Percentiles rank a stretch among this genome's conserved stretches.
phyloP scores from a whole-genome alignment of 2,797 vertebrate genomes.

The Pyrocephalus nanus region DNA sequence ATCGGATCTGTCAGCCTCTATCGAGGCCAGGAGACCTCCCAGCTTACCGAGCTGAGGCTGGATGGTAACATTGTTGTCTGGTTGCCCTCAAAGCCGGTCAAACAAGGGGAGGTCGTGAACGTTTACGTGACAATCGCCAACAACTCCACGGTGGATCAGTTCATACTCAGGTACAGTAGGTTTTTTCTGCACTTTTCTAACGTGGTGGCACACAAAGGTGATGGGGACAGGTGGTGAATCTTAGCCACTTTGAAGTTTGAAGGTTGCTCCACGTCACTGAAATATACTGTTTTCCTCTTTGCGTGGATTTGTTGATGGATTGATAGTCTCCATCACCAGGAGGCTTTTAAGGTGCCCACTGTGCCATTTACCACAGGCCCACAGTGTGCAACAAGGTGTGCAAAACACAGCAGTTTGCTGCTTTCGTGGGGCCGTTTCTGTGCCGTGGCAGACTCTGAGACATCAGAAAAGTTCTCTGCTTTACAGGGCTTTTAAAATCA shows the following conservation, averaged over 20 bases:
- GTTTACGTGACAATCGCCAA: slow-evolving; percentile 83
- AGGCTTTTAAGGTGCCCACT: neutral
- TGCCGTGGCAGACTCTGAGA: neutral
- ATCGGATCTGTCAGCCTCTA: slow-evolving; percentile 86
- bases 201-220: fast-evolving
- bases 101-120: slow-evolving; percentile 87
- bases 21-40: slow-evolving; percentile 77
- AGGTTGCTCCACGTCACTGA: neutral
- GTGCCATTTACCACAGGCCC: neutral
- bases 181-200: neutral
- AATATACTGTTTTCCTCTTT: neutral
- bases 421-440: neutral
- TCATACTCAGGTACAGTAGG: slow-evolving; percentile 87
- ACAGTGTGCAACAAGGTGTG: neutral
- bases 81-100: slow-evolving; percentile 86
- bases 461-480: neutral
- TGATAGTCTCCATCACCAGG: neutral
- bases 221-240: neutral
- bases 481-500: neutral
- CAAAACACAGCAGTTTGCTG: neutral
- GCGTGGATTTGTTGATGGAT: neutral
- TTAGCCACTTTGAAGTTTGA: neutral
- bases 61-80: slow-evolving; percentile 86
- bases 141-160: slow-evolving; percentile 88
- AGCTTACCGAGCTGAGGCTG: slow-evolving; percentile 83